phyloP scores from a whole-genome alignment of 2,113 vertebrate species.

The Psittacula cyanocephala region DNA sequence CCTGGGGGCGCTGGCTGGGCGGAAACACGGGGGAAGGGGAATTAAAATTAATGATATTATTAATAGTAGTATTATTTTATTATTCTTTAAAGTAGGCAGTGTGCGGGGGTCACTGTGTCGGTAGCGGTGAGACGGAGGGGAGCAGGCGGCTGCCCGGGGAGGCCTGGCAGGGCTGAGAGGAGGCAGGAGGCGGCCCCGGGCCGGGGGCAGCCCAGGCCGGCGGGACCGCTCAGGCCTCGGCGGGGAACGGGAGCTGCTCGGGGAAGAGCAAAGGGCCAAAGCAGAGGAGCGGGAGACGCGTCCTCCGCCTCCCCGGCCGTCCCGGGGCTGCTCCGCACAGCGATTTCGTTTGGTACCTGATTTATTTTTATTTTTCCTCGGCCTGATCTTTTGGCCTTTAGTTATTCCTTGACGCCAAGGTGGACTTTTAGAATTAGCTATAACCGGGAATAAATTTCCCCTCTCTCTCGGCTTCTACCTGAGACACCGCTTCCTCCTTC shows the following conservation, averaged over 20 bases:
- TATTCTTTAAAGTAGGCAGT: background rate
- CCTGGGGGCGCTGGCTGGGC: background rate
- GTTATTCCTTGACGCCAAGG: background rate
- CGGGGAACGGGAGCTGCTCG: background rate
- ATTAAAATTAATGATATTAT: background rate
- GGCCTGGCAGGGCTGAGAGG: background rate
- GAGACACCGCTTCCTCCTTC: background rate
- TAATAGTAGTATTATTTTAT: background rate
- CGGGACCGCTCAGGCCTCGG: background rate
- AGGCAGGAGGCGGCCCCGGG: background rate
- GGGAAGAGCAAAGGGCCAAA: background rate
- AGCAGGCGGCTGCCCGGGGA: background rate
- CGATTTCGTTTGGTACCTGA: background rate
- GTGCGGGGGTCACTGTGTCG: background rate
- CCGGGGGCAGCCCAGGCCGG: background rate
- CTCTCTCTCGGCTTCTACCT: background rate
- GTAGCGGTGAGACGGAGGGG: background rate
- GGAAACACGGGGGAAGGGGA: background rate
- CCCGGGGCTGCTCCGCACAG: background rate
- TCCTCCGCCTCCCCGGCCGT: background rate
- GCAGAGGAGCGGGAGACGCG: conserved; percentile 7
- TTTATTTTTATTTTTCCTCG: background rate
- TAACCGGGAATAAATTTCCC: background rate
- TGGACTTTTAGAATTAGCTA: background rate
- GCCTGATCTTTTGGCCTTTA: background rate